Evolutionary conservation across 2,113 vertebrate genomes (phyloP).

Genomic region (Daboia siamensis): DNA sequence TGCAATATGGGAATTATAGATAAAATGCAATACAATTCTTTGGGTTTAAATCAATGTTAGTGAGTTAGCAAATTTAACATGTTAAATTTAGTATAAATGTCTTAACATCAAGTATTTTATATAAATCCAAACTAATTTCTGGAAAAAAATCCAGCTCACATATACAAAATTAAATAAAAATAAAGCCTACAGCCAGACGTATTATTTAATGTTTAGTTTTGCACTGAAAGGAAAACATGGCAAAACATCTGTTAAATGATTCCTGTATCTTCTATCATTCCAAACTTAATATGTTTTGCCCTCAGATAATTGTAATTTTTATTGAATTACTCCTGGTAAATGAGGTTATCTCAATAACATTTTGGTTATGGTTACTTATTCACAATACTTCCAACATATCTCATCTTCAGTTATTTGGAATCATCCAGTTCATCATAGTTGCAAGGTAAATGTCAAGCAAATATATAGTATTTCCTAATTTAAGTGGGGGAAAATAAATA

Average conservation of each 20-base stretch:
- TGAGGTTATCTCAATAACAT: background rate
- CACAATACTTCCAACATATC: background rate
- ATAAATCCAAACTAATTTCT: background rate
- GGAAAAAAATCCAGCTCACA: background rate
- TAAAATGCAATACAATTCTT: background rate
- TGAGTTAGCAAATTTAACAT: background rate
- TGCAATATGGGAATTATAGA: constrained; percentile 5
- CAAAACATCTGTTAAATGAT: background rate
- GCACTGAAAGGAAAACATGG: background rate
- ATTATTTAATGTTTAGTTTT: background rate
- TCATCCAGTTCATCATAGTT: background rate
- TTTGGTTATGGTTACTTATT: background rate
- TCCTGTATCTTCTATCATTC: background rate
- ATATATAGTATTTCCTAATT: background rate
- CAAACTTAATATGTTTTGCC: background rate
- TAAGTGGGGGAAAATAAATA: background rate
- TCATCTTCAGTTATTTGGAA: background rate
- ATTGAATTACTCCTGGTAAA: background rate
- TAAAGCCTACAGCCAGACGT: background rate
- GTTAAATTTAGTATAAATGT: background rate
- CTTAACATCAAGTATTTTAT: background rate
- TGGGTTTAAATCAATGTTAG: constrained; percentile 5
- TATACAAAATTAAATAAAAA: background rate
- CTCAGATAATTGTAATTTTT: background rate
- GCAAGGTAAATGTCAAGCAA: background rate